phyloP scores from a whole-genome alignment of 2,113 vertebrate species.

The Leptocoma aspasia region DNA sequence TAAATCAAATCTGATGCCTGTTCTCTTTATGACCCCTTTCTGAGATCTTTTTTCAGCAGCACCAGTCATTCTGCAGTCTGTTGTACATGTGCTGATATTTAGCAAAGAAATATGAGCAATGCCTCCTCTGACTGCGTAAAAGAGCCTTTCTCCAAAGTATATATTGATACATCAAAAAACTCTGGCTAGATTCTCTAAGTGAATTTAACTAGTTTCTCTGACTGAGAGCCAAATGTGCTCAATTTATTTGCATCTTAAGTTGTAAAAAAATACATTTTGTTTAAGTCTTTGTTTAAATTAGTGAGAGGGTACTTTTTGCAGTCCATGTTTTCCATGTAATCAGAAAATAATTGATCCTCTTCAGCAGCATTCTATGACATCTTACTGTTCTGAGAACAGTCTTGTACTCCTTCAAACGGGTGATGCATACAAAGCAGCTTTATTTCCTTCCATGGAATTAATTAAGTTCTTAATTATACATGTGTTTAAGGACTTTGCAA shows the following conservation, averaged over 20 bases:
- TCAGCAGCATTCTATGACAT: background rate
- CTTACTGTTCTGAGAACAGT: background rate
- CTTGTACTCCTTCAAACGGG: background rate
- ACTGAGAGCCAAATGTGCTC: background rate
- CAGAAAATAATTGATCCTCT: background rate
- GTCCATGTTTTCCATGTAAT: too few relatives aligned
- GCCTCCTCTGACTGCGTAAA: background rate
- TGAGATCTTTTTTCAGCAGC: background rate
- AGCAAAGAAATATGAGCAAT: background rate
- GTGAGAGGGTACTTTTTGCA: too few relatives aligned
- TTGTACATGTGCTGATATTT: background rate
- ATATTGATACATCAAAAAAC: background rate
- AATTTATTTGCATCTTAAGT: background rate
- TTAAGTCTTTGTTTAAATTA: background rate
- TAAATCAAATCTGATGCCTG: background rate
- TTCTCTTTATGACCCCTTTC: background rate
- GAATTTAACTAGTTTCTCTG: background rate
- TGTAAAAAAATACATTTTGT: background rate
- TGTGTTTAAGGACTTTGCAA: background rate
- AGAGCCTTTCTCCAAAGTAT: background rate
- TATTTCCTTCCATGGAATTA: background rate
- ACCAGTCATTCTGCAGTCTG: conserved; percentile 2
- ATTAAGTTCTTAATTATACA: background rate
- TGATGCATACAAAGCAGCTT: background rate
- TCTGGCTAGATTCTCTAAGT: background rate